phyloP scores from a whole-genome alignment of 1,140 invertebrate species.

The Vanessa atalanta region DNA sequence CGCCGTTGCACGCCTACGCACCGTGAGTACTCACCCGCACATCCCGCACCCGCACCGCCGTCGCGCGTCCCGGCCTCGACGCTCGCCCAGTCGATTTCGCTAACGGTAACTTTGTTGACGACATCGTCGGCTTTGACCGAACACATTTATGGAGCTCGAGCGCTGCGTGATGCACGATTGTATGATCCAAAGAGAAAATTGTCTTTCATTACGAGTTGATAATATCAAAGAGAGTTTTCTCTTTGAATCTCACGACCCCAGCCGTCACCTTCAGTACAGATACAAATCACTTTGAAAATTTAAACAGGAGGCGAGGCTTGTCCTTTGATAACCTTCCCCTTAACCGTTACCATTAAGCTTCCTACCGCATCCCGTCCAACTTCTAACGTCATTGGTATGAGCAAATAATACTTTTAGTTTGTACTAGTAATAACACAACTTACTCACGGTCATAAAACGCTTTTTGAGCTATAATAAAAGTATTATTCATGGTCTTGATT shows the following conservation, averaged over 20 bases:
- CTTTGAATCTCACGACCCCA: not conserved
- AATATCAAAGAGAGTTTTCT: not conserved
- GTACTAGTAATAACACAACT: not conserved
- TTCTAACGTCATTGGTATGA: constrained; percentile 18
- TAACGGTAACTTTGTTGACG: too few species aligned
- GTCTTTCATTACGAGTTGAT: not conserved
- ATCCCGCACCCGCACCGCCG: not conserved
- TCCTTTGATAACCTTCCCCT: constrained; percentile 21
- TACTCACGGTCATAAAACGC: constrained; percentile 1
- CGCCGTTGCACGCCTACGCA: constrained; percentile 85
- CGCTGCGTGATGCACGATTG: not conserved
- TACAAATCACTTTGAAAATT: constrained; percentile 1
- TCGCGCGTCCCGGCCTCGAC: not conserved
- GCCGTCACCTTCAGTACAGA: not conserved
- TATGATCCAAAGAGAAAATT: not conserved
- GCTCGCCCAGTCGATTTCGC: not conserved
- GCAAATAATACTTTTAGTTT: constrained; percentile 10
- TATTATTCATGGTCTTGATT: not conserved
- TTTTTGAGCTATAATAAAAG: constrained; percentile 7
- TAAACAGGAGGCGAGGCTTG: constrained; percentile 33
- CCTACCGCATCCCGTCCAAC: constrained; percentile 14
- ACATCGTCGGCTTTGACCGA: too few species aligned
- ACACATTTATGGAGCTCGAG: too few species aligned
- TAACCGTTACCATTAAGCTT: constrained; percentile 19
- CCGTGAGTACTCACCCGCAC: constrained; percentile 83